Evolutionary conservation across 2,888 invertebrate genomes (phyloP), one percentile per base, ranked within the genome.

Genomic region (Conistra vaccinii): DNA sequence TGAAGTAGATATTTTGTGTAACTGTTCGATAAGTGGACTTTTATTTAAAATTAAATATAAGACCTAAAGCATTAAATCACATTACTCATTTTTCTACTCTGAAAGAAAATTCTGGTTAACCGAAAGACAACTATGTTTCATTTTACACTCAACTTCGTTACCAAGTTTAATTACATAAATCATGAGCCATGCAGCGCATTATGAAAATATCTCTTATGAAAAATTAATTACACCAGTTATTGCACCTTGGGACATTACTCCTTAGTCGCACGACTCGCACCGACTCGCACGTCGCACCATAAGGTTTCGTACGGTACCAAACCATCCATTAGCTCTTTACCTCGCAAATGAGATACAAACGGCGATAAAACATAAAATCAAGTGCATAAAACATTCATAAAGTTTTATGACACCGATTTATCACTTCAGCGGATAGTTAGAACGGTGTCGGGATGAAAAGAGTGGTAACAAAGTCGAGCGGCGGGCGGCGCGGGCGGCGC

Each of bases 401-500:
- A 87, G 78, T 84, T 92, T 91, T 92, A 92, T 91, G 90, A 91
- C 90, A 90, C 90, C 88, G 93, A 93, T 93, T 94, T 94, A 94
- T 93, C 92, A 93, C 91, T 92, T 91, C 90, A 91, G 90, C 91
- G 90, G 92, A 95, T 95, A 95, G 95, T 93, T 94, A 93, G 92
- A 93, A 92, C 88, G 91, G 88, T 90, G 92, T 92, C 89, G 92
- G 92, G 91, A 91, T 94, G 94, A 94, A 95, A 95, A 95, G 95
- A 95, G 95, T 94, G 93, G 91, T 95, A 94, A 95, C 95, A 95
- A 94, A 95, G 94, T 94, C 90, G 89, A 88, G 76, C 76, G 80
- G 89, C 87, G 87, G 62, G 61, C n/a, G 60, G 39, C 39, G 63
- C 42, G 62, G 42, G 80, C 84, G 85, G 14, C 42, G 63, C 42